Evolutionary conservation across 2,888 invertebrate genomes (phyloP).

Genomic region (Phortica okadai): DNA sequence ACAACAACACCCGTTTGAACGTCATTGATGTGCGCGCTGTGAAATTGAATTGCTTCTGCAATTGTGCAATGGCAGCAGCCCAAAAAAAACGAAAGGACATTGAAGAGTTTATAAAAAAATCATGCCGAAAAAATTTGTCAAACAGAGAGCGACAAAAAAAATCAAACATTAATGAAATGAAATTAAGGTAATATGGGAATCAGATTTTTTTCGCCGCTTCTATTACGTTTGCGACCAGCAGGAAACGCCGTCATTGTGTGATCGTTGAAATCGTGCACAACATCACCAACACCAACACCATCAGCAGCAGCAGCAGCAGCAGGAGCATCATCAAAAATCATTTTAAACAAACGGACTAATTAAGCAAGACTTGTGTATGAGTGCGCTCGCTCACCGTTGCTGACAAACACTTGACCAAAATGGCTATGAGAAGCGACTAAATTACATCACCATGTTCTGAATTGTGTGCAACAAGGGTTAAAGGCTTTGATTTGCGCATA

Average conservation of each 20-base stretch:
- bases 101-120: not conserved
- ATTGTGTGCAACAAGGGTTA: too few relatives aligned
- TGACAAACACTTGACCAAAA: too few relatives aligned
- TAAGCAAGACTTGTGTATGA: constrained; percentile 47
- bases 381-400: too few relatives aligned
- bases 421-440: not conserved
- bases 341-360: constrained; percentile 68
- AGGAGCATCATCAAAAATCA: constrained; percentile 49
- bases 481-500: too few relatives aligned
- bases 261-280: not conserved
- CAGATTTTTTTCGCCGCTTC: not conserved
- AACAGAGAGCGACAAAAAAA: not conserved
- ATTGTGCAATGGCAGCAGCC: not conserved
- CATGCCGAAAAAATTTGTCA: not conserved
- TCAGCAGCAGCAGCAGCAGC: not conserved
- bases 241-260: not conserved
- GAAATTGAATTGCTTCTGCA: constrained; percentile 7
- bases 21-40: constrained; percentile 6
- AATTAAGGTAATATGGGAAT: not conserved
- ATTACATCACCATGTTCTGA: not conserved
- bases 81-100: not conserved
- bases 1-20: not conserved
- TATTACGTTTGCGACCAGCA: not conserved
- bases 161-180: not conserved
- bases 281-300: constrained; percentile 4